These are phyloP conservation scores for Ailurus styani DNA, from an alignment of 2,113 vertebrate genomes.

Conservation along the genomic window DNA sequence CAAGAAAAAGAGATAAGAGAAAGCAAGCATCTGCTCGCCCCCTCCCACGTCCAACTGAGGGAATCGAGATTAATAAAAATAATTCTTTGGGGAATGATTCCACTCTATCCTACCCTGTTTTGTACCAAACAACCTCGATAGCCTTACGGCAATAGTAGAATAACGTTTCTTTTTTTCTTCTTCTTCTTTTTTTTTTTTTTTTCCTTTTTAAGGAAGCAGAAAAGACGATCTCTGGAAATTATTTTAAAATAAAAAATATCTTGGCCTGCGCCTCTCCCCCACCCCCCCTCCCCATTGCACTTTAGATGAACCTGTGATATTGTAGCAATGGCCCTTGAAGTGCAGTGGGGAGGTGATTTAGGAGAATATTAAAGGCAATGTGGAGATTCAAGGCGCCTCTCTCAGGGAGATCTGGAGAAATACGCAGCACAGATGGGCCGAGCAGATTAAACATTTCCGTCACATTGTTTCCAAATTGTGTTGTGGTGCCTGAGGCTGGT, in stretches of 20 bases:
- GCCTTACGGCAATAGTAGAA: slow-evolving; percentile 72
- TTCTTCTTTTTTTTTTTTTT: neutral
- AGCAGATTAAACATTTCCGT: slow-evolving; percentile 96
- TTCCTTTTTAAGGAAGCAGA: slow-evolving; percentile 71
- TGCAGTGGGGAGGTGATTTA: slow-evolving; percentile 90
- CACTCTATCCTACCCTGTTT: slow-evolving; percentile 70
- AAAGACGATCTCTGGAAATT: slow-evolving; percentile 77
- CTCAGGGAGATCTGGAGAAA: slow-evolving; percentile 92
- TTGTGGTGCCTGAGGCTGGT: slow-evolving; percentile 87
- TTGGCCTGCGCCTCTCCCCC: slow-evolving; percentile 57
- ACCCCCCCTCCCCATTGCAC: slow-evolving; percentile 82
- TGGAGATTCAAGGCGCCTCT: slow-evolving; percentile 95
- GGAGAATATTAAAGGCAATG: slow-evolving; percentile 94
- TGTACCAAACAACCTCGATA: slow-evolving; percentile 70
- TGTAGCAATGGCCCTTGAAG: slow-evolving; percentile 87
- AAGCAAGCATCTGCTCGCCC: slow-evolving; percentile 21
- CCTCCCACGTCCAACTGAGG: slow-evolving; percentile 55
- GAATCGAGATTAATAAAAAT: slow-evolving; percentile 72
- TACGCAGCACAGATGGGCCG: slow-evolving; percentile 94
- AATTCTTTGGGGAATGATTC: slow-evolving; percentile 70
- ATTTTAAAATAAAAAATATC: slow-evolving; percentile 81
- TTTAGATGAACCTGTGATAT: slow-evolving; percentile 93
- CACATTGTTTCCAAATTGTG: slow-evolving; percentile 90
- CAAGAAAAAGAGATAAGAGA: neutral
- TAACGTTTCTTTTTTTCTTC: slow-evolving; percentile 55